A percentile compares a stretch with the other conserved stretches of the same genome.
phyloP scores from a whole-genome alignment of 2,113 vertebrate species.

The Amphilophus citrinellus region DNA sequence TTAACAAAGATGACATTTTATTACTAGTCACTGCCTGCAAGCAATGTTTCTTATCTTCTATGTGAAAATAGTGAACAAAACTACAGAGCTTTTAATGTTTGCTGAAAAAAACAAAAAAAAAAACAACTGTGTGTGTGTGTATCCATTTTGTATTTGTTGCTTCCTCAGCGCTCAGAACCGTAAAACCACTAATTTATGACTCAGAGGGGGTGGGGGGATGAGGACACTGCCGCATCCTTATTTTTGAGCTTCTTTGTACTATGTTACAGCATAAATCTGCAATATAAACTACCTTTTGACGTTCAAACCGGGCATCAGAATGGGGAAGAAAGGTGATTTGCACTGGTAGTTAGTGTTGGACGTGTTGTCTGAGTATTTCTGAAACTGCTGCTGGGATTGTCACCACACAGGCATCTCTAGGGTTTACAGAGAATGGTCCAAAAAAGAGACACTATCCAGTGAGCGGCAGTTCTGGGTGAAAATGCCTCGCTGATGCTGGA shows the following conservation, averaged over 20 bases:
- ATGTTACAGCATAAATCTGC: not conserved
- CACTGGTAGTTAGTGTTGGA: too few relatives aligned
- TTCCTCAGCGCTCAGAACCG: not conserved
- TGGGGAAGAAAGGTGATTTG: not conserved
- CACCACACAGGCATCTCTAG: too few relatives aligned
- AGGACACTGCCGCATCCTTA: not conserved
- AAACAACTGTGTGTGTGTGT: not conserved
- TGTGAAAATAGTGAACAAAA: not conserved
- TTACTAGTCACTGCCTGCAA: conserved; percentile 1
- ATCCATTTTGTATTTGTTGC: not conserved
- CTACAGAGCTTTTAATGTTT: not conserved
- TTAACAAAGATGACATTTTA: not conserved
- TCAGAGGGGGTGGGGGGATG: not conserved
- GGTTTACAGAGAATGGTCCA: too few relatives aligned
- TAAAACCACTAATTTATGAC: not conserved
- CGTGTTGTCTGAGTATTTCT: too few relatives aligned
- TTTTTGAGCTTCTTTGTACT: not conserved
- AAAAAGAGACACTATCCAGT: too few relatives aligned
- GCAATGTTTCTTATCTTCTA: not conserved
- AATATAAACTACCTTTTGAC: not conserved
- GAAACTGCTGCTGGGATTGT: too few relatives aligned
- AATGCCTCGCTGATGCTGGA: too few relatives aligned
- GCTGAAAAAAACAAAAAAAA: not conserved
- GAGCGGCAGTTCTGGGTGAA: too few relatives aligned
- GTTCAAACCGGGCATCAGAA: not conserved